Conservation (phyloP, 2,797 vertebrate genomes). For the Distichodus sexfasciatus region DNA sequence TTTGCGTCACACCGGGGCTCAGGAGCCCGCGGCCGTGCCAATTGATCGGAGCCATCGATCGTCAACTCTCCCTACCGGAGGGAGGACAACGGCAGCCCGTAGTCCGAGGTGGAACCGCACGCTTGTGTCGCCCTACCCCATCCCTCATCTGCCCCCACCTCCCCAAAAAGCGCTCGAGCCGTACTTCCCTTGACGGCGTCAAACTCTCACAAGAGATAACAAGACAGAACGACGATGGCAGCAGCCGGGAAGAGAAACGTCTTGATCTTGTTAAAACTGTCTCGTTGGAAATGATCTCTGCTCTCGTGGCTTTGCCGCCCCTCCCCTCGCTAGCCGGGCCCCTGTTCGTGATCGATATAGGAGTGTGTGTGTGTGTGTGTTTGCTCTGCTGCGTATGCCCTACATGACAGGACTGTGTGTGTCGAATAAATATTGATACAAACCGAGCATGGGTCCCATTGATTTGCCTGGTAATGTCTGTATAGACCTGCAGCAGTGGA, state of each 20-base stretch:
- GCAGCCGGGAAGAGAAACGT: constrained; percentile 26
- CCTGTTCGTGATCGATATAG: constrained; percentile 69
- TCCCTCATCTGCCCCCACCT: neutral
- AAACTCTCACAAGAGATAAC: too few species aligned
- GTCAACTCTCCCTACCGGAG: constrained; percentile 34
- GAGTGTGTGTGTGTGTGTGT: constrained; percentile 46
- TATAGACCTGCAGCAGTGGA: constrained; percentile 17
- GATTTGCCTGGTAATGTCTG: constrained; percentile 61
- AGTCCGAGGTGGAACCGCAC: constrained; percentile 19
- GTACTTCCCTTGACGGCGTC: too few species aligned
- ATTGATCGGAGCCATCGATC: constrained; percentile 62
- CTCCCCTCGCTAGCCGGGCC: constrained; percentile 61
- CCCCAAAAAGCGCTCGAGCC: neutral
- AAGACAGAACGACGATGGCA: neutral
- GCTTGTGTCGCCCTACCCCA: neutral
- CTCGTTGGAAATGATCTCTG: constrained; percentile 57
- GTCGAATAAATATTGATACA: constrained; percentile 81
- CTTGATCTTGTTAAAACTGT: constrained; percentile 25
- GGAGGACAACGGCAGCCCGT: constrained; percentile 36
- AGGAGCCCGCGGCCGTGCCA: constrained; percentile 57
- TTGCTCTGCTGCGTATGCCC: constrained; percentile 18
- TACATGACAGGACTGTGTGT: constrained; percentile 59
- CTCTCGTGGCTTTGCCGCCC: constrained; percentile 55
- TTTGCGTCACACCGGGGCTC: constrained; percentile 49
- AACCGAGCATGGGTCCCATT: constrained; percentile 71